These are phyloP conservation scores for Vanessa cardui DNA, from an alignment of 2,888 invertebrate genomes.

Conservation along the genomic window DNA sequence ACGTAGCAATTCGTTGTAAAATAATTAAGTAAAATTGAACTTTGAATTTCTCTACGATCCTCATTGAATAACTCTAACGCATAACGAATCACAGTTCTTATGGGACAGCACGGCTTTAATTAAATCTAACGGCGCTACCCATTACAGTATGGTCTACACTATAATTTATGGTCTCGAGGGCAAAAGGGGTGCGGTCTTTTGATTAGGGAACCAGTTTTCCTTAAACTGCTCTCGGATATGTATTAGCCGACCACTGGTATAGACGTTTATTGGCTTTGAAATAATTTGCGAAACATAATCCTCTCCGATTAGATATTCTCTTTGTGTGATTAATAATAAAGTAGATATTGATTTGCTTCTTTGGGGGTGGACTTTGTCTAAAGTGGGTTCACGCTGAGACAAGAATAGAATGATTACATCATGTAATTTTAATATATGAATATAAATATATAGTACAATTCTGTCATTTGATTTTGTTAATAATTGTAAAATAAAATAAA, in stretches of 20 bases:
- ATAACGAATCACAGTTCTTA: slow-evolving; percentile 20
- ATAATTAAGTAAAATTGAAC: too few species aligned
- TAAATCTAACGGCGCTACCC: slow-evolving; percentile 28
- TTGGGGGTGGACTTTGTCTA: not conserved
- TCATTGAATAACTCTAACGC: not conserved
- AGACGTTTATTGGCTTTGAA: slow-evolving; percentile 10
- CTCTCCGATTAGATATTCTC: not conserved
- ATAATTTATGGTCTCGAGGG: slow-evolving; percentile 31
- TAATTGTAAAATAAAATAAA: too few species aligned
- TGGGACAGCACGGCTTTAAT: slow-evolving; percentile 26
- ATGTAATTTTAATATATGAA: too few species aligned
- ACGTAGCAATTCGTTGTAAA: too few species aligned
- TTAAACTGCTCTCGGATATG: slow-evolving; percentile 18
- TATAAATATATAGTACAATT: too few species aligned
- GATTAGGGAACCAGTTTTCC: slow-evolving; percentile 28
- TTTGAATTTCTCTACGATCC: not conserved
- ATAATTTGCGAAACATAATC: slow-evolving; percentile 4
- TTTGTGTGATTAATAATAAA: not conserved
- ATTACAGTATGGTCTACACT: slow-evolving; percentile 28
- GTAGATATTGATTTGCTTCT: not conserved
- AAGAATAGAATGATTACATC: too few species aligned
- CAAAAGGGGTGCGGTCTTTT: slow-evolving; percentile 31
- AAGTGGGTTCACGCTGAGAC: too few species aligned
- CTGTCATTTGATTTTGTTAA: too few species aligned
- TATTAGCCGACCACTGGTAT: slow-evolving; percentile 8